phyloP scores from a whole-genome alignment of 2,113 vertebrate species.

The Isichthys henryi region DNA sequence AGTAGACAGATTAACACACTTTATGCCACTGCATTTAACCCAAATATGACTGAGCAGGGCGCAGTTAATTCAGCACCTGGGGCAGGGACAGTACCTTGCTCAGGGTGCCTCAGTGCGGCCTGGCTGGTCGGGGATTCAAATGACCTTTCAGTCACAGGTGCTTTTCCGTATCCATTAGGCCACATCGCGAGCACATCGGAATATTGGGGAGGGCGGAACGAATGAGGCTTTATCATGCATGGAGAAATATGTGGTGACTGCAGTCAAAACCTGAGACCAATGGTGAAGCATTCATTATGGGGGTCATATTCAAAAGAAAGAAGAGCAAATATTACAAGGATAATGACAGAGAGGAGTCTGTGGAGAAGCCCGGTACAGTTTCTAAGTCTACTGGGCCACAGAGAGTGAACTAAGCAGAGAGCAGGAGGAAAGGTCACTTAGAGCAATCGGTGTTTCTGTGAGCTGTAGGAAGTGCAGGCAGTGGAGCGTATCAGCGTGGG shows the following conservation, averaged over 20 bases:
- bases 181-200: no score
- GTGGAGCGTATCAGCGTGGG: background rate
- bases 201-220: no score
- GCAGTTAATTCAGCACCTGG: background rate
- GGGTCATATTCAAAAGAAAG: background rate
- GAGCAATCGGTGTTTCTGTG: background rate
- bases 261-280: background rate
- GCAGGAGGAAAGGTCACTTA: background rate
- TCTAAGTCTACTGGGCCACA: background rate
- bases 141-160: no score
- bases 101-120: background rate
- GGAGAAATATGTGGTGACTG: background rate
- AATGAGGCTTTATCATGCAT: background rate
- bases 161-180: no score
- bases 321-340: background rate
- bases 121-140: no score
- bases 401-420: background rate
- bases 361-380: background rate
- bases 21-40: background rate
- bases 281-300: background rate
- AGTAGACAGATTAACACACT: no score
- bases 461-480: background rate
- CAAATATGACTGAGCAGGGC: background rate
- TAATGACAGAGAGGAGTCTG: background rate
- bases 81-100: background rate